Conservation (phyloP, 2,113 vertebrate genomes). For the Phycodurus eques region DNA sequence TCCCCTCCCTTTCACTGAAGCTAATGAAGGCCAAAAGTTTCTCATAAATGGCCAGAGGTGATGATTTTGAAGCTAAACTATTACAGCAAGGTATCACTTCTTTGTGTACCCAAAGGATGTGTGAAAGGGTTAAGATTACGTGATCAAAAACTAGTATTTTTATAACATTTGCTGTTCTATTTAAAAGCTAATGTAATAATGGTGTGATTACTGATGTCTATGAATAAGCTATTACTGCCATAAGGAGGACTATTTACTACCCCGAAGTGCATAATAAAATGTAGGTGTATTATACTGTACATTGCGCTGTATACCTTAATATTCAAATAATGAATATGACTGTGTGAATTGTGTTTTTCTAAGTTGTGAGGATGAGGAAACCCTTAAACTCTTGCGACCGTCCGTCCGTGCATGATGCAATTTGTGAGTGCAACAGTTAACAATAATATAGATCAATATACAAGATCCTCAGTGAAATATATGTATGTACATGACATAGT, state of each 20-base stretch:
- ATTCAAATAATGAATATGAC: slow-evolving; percentile 3
- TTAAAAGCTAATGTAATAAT: background rate
- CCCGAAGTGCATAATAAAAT: slow-evolving; percentile 2
- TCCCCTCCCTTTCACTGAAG: background rate
- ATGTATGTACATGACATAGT: background rate
- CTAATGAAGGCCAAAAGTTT: background rate
- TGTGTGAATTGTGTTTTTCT: background rate
- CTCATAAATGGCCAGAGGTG: background rate
- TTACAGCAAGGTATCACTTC: background rate
- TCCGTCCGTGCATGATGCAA: background rate
- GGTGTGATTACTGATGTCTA: background rate
- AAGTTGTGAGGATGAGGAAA: background rate
- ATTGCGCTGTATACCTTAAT: background rate
- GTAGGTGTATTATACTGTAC: background rate
- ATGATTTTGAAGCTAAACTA: background rate
- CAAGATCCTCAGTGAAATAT: background rate
- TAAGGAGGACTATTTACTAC: slow-evolving; percentile 9
- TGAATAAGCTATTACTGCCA: slow-evolving; percentile 5
- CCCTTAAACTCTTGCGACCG: background rate
- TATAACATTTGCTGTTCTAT: slow-evolving; percentile 6
- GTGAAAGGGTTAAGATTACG: background rate
- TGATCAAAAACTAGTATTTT: background rate
- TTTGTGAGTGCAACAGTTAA: background rate
- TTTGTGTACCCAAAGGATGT: slow-evolving; percentile 19
- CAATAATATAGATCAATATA: background rate